Percentiles rank a stretch among this genome's conserved stretches.
phyloP scores from a whole-genome alignment of 2,888 invertebrate species.

The Cataglyphis altisquamis region DNA sequence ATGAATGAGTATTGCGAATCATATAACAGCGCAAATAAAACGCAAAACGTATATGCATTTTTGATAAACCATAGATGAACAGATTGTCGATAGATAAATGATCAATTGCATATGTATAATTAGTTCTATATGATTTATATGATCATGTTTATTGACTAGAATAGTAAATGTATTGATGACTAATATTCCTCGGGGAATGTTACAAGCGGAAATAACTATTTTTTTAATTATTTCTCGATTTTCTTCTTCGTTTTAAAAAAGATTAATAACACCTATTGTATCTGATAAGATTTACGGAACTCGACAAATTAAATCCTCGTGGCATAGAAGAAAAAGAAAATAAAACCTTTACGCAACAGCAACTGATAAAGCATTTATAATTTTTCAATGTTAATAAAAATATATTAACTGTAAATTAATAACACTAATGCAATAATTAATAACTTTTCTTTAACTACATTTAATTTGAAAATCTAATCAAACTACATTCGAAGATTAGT shows the following conservation, averaged over 20 bases:
- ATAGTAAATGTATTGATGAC: background rate
- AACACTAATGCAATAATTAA: background rate
- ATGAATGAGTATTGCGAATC: constrained; percentile 48
- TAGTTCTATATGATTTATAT: constrained; percentile 31
- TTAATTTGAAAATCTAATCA: too few species aligned
- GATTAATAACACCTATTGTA: background rate
- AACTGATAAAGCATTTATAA: background rate
- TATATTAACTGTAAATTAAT: background rate
- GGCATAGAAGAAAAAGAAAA: background rate
- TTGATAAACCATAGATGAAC: constrained; percentile 32
- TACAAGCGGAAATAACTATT: background rate
- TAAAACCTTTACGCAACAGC: background rate
- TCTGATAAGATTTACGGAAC: background rate
- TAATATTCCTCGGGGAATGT: constrained; percentile 10
- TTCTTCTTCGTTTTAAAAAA: constrained; percentile 3
- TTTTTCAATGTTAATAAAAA: background rate
- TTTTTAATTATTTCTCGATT: constrained; percentile 1
- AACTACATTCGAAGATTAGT: background rate
- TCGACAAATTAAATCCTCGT: background rate
- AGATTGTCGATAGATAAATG: constrained; percentile 51
- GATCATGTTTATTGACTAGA: constrained; percentile 3
- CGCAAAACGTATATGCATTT: constrained; percentile 43
- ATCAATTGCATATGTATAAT: constrained; percentile 58
- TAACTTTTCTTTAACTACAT: background rate
- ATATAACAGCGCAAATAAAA: constrained; percentile 45